Percentiles rank a stretch among this genome's conserved stretches.
These are phyloP conservation scores for Antennarius striatus DNA, from an alignment of 2,113 vertebrate genomes.

Conservation along the genomic window DNA sequence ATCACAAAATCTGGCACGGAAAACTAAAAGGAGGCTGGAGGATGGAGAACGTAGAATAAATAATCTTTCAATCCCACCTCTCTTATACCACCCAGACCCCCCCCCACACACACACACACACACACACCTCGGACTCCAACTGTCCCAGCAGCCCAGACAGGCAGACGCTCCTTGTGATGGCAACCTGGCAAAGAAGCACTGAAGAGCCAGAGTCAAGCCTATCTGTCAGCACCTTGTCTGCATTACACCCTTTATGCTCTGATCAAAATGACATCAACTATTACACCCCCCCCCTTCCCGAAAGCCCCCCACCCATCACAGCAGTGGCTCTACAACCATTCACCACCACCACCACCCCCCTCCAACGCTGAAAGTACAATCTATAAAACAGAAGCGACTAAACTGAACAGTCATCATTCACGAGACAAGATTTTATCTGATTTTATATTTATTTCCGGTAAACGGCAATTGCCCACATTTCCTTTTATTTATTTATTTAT, in stretches of 20 bases:
- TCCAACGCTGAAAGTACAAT: conserved; percentile 25
- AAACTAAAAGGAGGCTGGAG: background rate
- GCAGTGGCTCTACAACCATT: conserved; percentile 16
- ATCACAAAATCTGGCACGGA: background rate
- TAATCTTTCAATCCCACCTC: too few species aligned
- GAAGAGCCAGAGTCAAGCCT: conserved; percentile 56
- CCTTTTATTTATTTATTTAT: conserved; percentile 17
- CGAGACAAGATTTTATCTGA: conserved; percentile 34
- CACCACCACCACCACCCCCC: conserved; percentile 29
- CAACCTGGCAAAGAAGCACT: conserved; percentile 75
- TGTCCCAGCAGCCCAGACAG: conserved; percentile 71
- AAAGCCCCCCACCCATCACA: conserved; percentile 11
- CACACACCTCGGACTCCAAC: background rate
- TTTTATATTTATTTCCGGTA: conserved; percentile 44
- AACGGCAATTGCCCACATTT: conserved; percentile 29
- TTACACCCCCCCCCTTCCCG: conserved; percentile 56
- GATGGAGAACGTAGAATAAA: background rate
- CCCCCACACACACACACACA: background rate
- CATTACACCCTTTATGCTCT: conserved; percentile 79
- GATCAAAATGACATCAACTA: conserved; percentile 75
- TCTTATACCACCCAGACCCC: background rate
- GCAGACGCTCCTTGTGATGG: conserved; percentile 79
- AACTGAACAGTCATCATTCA: conserved; percentile 14
- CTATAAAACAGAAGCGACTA: conserved; percentile 2
- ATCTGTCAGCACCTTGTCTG: conserved; percentile 78